phyloP scores from a whole-genome alignment of 2,797 vertebrate genomes.

The Enteromius fasciolatus region DNA sequence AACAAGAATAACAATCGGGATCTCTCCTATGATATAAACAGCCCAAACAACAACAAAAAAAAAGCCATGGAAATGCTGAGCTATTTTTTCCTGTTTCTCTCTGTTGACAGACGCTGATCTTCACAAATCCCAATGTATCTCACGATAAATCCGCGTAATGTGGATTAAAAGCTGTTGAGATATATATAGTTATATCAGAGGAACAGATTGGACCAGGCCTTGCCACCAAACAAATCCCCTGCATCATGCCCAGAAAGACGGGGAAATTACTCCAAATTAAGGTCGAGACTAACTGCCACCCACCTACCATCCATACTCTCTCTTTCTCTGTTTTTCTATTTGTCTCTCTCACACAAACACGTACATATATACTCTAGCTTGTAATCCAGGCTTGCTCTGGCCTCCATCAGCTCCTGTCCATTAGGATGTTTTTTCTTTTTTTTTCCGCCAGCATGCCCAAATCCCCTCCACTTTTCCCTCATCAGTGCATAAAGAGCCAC shows the following conservation, averaged over 20 bases:
- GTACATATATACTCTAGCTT: constrained; percentile 39
- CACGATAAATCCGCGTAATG: constrained; percentile 78
- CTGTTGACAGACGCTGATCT: constrained; percentile 75
- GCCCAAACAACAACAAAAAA: constrained; percentile 54
- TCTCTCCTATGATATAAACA: constrained; percentile 52
- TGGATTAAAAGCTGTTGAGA: constrained; percentile 81
- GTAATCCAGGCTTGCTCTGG: constrained; percentile 64
- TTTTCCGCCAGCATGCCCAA: constrained; percentile 61
- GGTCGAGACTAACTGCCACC: constrained; percentile 52
- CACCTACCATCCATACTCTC: constrained; percentile 26
- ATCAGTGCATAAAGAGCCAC: constrained; percentile 58
- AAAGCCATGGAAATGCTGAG: constrained; percentile 41
- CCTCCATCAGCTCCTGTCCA: constrained; percentile 66
- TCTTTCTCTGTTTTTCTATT: constrained; percentile 30
- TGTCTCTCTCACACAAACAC: constrained; percentile 34
- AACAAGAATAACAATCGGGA: constrained; percentile 42
- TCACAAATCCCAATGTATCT: constrained; percentile 78
- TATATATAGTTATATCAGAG: constrained; percentile 67
- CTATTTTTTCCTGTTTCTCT: constrained; percentile 56
- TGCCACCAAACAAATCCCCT: constrained; percentile 67
- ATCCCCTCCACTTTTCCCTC: constrained; percentile 64
- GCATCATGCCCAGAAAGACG: constrained; percentile 61
- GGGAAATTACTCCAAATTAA: constrained; percentile 59
- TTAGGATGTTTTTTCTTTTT: constrained; percentile 56
- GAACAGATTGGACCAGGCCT: constrained; percentile 69